Percentiles rank a stretch among this genome's conserved stretches.
Evolutionary conservation across 2,113 vertebrate genomes (phyloP).

Genomic region (Ramphastos sulfuratus): DNA sequence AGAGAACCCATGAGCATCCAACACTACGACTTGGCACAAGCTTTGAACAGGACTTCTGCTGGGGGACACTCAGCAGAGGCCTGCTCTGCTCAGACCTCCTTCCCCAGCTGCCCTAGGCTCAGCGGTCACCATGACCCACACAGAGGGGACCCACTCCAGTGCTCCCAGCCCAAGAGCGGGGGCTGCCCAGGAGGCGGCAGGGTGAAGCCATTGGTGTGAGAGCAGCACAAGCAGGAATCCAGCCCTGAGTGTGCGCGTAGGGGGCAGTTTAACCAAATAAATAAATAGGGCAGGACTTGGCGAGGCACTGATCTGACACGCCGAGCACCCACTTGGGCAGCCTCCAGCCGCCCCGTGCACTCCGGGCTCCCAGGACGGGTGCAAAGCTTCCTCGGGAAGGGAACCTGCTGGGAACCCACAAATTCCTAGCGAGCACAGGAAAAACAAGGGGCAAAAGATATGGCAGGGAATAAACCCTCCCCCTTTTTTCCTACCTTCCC

Average conservation of each 20-base stretch:
- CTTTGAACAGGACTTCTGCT: background rate
- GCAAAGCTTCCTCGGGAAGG: background rate
- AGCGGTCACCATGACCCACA: background rate
- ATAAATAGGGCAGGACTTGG: conserved; percentile 8
- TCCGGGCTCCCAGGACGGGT: background rate
- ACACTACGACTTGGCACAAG: background rate
- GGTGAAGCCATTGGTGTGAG: background rate
- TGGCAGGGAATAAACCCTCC: background rate
- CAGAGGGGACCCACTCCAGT: background rate
- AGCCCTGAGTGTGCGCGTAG: background rate
- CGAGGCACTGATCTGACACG: background rate
- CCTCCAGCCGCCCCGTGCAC: background rate
- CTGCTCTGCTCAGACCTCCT: background rate
- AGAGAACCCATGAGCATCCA: background rate
- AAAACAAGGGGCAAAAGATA: background rate
- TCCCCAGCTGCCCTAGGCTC: background rate
- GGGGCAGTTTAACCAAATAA: background rate
- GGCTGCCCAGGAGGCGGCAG: background rate
- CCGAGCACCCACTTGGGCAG: background rate
- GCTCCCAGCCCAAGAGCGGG: background rate
- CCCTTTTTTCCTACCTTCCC: background rate
- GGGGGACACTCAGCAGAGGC: background rate
- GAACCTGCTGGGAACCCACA: background rate
- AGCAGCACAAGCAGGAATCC: background rate
- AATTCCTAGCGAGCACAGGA: background rate